Evolutionary conservation across 1,140 invertebrate species (phyloP).

Genomic region (Meloidogyne exigua): DNA sequence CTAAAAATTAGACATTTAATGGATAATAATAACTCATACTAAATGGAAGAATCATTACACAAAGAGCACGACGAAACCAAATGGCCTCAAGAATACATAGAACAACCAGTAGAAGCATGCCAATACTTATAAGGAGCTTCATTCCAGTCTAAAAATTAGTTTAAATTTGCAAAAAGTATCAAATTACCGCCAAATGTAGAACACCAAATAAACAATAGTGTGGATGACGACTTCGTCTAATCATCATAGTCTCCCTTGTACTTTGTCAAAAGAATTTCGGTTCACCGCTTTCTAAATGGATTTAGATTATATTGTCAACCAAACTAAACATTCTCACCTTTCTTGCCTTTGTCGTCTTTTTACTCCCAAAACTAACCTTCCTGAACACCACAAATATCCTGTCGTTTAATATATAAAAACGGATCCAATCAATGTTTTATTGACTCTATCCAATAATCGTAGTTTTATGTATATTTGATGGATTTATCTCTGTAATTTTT

Average conservation of each 20-base stretch:
- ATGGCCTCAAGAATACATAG: conserved; percentile 31
- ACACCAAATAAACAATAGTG: neutral
- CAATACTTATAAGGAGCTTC: conserved; percentile 36
- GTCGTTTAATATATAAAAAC: too few relatives aligned
- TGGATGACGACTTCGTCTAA: neutral
- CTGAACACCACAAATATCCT: too few relatives aligned
- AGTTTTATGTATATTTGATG: neutral
- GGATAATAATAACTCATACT: conserved; percentile 24
- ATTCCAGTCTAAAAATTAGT: conserved; percentile 30
- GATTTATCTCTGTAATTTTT: neutral
- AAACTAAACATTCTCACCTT: neutral
- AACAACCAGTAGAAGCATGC: conserved; percentile 25
- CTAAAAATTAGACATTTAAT: conserved; percentile 23
- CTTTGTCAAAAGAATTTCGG: neutral
- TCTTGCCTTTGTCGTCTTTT: neutral
- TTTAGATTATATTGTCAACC: neutral
- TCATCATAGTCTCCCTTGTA: neutral
- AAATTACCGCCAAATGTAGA: neutral
- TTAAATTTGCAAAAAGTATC: neutral
- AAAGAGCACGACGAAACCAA: conserved; percentile 42
- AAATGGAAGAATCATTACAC: conserved; percentile 33
- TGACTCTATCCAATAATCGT: neutral
- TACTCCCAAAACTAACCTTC: too few relatives aligned
- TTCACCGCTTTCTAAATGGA: neutral
- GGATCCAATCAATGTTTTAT: neutral